Evolutionary conservation across 2,888 invertebrate genomes (phyloP), one percentile per base, ranked within the genome.

Genomic region (Lepidocyrtinus sp.): DNA sequence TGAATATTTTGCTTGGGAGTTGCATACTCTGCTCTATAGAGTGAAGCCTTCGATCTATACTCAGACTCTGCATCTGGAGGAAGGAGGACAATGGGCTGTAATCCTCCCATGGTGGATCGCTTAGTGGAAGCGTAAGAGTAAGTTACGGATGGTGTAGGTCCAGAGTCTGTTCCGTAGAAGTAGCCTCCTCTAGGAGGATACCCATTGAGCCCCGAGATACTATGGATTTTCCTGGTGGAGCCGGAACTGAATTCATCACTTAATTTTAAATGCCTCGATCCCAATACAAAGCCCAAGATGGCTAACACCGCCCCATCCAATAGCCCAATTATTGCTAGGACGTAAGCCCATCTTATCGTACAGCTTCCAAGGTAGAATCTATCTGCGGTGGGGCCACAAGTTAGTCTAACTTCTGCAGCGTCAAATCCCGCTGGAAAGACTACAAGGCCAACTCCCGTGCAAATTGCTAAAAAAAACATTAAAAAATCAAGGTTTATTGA

Each of bases 381-480:
- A 87, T 94, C 94, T 0, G 95, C 94, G 0, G 93, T 91, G 12
- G 93, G 92, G 0, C 96, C 96, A 87, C 98, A 98, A 0, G 97
- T 94, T 87, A 93, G 93, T 83, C 93, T 92, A 36, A 98, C 95
- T 76, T 92, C 91, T 1, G 93, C 92, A 70, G 95, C 93, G 87
- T 95, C 93, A 96, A 97, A 98, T 0, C 96, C 97, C 5, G 95
- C 93, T 0, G 98, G 98, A 90, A 94, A 98, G 62, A 95, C 92
- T 5, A 94, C 92, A 84, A 97, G 96, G 0, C 96, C 96, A 0
- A 94, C 93, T 73, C 95, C 93, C 93, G 98, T 93, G 87, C 94
- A 94, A 25, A 94, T 89, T 1, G 96, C 97, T 97, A 91, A 17
- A 91, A 91, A 85, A 85, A 76, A 84, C 87, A 75, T 70, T 82